Base-by-base conservation (phyloP, 2,888 invertebrate species). In the Lepidonotus clava region DNA sequence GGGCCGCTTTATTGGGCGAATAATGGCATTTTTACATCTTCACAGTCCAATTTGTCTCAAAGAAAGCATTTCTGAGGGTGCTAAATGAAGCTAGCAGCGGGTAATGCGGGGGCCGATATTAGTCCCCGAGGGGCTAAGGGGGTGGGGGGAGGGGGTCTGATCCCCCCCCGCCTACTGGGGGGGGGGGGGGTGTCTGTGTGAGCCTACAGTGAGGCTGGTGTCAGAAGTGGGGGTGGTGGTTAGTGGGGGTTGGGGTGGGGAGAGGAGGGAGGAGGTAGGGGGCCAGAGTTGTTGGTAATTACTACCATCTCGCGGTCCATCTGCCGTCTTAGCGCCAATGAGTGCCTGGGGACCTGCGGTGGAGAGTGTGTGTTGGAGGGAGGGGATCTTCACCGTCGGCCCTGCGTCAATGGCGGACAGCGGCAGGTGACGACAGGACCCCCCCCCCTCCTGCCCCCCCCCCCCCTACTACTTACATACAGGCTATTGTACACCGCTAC, bases 11-110 rank as follows among this genome's bases (percentile, higher is more conserved):
- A 71, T 71, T 71, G 71, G 71, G 71, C 71, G 71, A 71, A 71
- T 71, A 71, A 71, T 71, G 71, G 71, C 71, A 71, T 34, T 71
- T 71, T 71, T 38, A 71, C 71, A 71, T 71, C 71, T 71, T 71
- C 71, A 71, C 71, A 71, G 71, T 71, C 71, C 71, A 71, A 71
- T 71, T 71, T 71, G 71, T 71, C 71, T 71, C 71, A 71, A 71
- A 71, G 71, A 71, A 71, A 71, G 71, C 34, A 71, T 71, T 71
- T 71, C 36, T 71, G 71, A 71, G 71, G 71, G 36, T 38, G 34
- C 71, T 38, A 71, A 71, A 71, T 71, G 71, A 71, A 38, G 71
- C 36, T 38, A 71, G 36, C 38, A 38, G 71, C 14, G 36, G 71
- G 28, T n/a, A n/a, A n/a, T 61, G 61, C 28, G 61, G 61, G 28